Percentiles rank a stretch among this genome's conserved stretches.
Conservation (phyloP, 2,888 invertebrate genomes). For the Melanophora roralis region DNA sequence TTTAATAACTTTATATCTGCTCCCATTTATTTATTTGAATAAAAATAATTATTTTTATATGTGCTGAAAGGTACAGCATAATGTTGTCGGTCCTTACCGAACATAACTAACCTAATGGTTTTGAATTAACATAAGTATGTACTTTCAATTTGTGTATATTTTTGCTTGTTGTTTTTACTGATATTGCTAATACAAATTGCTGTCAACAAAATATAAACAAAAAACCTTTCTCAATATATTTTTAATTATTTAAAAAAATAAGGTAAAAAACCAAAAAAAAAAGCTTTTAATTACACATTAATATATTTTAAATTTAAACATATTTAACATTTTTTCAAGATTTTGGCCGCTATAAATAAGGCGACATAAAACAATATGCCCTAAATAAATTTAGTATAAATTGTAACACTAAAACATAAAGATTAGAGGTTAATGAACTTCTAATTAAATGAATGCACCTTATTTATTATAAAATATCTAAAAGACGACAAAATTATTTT, state of each 20-base stretch:
- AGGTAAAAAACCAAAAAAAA: neutral
- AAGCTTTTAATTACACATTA: conserved; percentile 4
- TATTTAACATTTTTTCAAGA: neutral
- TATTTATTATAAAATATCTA: neutral
- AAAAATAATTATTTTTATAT: no score
- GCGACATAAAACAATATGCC: neutral
- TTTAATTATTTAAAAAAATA: conserved; percentile 6
- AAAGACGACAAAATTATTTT: neutral
- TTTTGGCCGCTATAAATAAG: neutral
- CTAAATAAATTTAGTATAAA: conserved; percentile 1
- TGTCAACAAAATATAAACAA: conserved; percentile 8
- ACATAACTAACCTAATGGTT: no score
- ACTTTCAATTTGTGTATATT: neutral
- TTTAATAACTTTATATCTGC: no score
- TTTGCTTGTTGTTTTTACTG: neutral
- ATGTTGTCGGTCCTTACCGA: no score
- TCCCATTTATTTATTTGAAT: no score
- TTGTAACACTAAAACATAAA: neutral
- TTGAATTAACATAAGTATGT: neutral
- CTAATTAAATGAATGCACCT: neutral
- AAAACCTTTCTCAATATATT: conserved; percentile 51
- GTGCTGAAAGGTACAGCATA: no score
- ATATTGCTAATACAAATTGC: conserved; percentile 11
- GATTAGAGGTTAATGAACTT: conserved; percentile 42
- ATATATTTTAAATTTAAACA: neutral